Conservation (phyloP, 1,140 invertebrate species). For the Reticulitermes speratus region DNA sequence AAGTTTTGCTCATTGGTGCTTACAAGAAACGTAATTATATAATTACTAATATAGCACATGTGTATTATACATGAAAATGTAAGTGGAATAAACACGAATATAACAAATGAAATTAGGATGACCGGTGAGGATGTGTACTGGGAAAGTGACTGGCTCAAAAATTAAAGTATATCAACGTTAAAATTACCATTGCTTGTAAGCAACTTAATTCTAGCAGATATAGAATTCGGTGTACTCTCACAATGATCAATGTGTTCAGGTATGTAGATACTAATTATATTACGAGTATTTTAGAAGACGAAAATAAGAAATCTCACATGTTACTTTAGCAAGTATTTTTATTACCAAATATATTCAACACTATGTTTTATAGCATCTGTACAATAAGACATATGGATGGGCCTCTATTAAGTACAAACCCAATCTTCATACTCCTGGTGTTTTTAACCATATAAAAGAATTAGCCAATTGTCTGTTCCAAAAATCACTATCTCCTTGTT, state of each 20-base stretch:
- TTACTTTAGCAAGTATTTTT: conserved; percentile 5
- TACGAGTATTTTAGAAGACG: background rate
- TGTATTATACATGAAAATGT: too few species aligned
- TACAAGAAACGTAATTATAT: too few species aligned
- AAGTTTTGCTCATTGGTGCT: too few species aligned
- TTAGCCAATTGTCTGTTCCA: background rate
- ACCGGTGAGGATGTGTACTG: too few species aligned
- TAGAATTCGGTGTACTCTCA: too few species aligned
- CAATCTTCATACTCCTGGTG: background rate
- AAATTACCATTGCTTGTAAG: too few species aligned
- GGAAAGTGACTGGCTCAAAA: too few species aligned
- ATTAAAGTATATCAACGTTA: too few species aligned
- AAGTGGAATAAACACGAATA: too few species aligned
- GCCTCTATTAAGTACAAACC: background rate
- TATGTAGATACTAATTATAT: background rate
- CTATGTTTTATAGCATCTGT: background rate
- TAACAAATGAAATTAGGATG: too few species aligned
- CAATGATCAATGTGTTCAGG: background rate
- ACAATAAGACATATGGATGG: conserved; percentile 10
- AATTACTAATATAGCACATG: too few species aligned
- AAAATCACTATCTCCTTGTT: background rate
- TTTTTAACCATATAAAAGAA: conserved; percentile 26
- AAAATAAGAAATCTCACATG: background rate
- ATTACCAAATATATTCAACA: conserved; percentile 28
- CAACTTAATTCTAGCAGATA: too few species aligned